These are phyloP conservation scores for Cremastinae sp. DNA, from an alignment of 2,888 invertebrate species.

Conservation along the genomic window DNA sequence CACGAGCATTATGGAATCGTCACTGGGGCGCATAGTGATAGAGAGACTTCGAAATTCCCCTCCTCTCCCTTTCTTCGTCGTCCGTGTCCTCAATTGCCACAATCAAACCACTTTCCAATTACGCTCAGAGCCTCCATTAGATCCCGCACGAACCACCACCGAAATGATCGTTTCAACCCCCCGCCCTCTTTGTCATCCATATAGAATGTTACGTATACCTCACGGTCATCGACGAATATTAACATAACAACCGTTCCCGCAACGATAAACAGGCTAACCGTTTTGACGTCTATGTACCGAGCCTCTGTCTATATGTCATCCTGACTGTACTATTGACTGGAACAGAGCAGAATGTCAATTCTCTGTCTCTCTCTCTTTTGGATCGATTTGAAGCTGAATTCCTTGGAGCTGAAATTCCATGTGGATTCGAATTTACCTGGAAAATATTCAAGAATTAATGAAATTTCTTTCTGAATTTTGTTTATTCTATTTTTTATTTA, in stretches of 20 bases:
- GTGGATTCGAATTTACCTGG: no score
- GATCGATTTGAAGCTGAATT: neutral
- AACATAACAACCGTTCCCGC: slow-evolving; percentile 73
- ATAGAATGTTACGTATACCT: neutral
- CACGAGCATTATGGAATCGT: slow-evolving; percentile 69
- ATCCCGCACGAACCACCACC: slow-evolving; percentile 66
- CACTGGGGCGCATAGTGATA: slow-evolving; percentile 53
- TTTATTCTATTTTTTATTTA: slow-evolving; percentile 6
- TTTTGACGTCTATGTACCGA: slow-evolving; percentile 38
- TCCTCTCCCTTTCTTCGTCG: neutral
- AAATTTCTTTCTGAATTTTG: no score
- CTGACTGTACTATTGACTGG: neutral
- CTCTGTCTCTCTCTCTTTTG: neutral
- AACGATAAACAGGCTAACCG: slow-evolving; percentile 71
- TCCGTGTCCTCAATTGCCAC: slow-evolving; percentile 45
- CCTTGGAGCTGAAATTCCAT: no score
- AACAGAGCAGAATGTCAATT: neutral
- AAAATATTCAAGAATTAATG: no score
- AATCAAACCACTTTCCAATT: slow-evolving; percentile 73
- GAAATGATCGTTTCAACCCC: slow-evolving; percentile 75
- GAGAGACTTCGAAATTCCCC: neutral
- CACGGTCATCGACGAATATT: slow-evolving; percentile 65
- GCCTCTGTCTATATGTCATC: neutral
- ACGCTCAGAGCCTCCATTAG: slow-evolving; percentile 75
- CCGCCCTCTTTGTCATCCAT: slow-evolving; percentile 17